These are phyloP conservation scores for Drosophila histrio DNA, from an alignment of 2,888 invertebrate genomes.

Conservation along the genomic window DNA sequence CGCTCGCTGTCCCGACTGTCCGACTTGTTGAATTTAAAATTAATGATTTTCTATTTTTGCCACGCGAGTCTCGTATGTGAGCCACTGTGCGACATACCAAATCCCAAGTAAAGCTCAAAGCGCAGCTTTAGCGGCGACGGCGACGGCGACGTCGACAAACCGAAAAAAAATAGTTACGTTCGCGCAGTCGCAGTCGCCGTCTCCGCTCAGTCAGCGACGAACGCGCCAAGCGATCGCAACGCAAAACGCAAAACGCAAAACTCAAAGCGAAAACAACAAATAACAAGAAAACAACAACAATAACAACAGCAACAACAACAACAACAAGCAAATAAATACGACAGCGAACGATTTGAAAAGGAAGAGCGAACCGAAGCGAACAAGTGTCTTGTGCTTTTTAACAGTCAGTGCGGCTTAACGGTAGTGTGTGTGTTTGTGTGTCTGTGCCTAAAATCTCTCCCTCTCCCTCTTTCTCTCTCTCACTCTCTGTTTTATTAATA, in stretches of 20 bases:
- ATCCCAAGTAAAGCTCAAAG: slow-evolving; percentile 44
- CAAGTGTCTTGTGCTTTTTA: slow-evolving; percentile 29
- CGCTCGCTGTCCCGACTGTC: no score
- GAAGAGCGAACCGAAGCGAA: slow-evolving; percentile 29
- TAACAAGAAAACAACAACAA: slow-evolving; percentile 1
- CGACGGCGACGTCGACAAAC: slow-evolving; percentile 14
- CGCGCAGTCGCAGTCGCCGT: slow-evolving; percentile 38
- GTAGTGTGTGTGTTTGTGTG: background rate
- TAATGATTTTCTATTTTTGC: no score
- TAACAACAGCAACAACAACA: background rate
- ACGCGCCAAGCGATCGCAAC: slow-evolving; percentile 53
- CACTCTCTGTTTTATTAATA: background rate
- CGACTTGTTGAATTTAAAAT: no score
- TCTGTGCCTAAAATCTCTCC: no score
- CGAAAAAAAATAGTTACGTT: slow-evolving; percentile 34
- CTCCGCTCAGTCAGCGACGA: slow-evolving; percentile 57
- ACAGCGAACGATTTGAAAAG: slow-evolving; percentile 8
- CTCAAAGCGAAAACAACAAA: no score
- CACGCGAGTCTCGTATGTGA: no score
- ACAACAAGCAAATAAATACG: background rate
- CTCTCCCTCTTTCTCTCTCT: background rate
- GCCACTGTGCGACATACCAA: slow-evolving; percentile 49
- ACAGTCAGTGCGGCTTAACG: slow-evolving; percentile 15
- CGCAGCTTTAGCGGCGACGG: slow-evolving; percentile 27
- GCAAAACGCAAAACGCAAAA: slow-evolving; percentile 11